Conservation (phyloP, 2,797 vertebrate genomes). For the Leptatherina wallacei region DNA sequence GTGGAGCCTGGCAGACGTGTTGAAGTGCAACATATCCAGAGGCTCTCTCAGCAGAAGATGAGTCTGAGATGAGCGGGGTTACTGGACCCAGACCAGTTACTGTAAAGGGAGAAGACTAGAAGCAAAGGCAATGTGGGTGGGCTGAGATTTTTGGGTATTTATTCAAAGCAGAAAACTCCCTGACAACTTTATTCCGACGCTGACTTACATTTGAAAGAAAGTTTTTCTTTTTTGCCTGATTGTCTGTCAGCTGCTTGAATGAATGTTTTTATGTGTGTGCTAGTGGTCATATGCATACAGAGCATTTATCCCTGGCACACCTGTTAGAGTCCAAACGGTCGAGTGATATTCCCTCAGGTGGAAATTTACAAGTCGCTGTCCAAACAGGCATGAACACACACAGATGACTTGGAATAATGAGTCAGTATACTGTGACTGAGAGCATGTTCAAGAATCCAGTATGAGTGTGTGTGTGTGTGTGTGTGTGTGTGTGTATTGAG, state of each 20-base stretch:
- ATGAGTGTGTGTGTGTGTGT: slow-evolving; percentile 33
- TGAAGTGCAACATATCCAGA: slow-evolving; percentile 40
- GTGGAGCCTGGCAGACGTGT: slow-evolving; percentile 56
- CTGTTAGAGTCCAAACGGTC: slow-evolving; percentile 47
- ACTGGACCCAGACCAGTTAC: slow-evolving; percentile 50
- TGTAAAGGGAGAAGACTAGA: slow-evolving; percentile 23
- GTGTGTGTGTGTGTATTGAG: slow-evolving; percentile 29
- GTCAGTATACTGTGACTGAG: slow-evolving; percentile 9
- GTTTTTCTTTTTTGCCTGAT: slow-evolving; percentile 26
- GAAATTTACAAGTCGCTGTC: slow-evolving; percentile 43
- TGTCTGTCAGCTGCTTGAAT: too few relatives aligned
- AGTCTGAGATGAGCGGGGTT: slow-evolving; percentile 30
- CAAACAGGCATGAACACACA: slow-evolving; percentile 39
- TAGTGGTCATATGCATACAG: slow-evolving; percentile 30
- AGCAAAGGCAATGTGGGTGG: slow-evolving; percentile 65
- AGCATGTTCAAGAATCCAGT: slow-evolving; percentile 3
- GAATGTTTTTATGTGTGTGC: slow-evolving; percentile 8
- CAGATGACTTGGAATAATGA: slow-evolving; percentile 15
- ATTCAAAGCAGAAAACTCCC: slow-evolving; percentile 43
- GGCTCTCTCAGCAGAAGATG: slow-evolving; percentile 27
- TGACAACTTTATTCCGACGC: slow-evolving; percentile 46
- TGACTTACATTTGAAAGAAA: slow-evolving; percentile 33
- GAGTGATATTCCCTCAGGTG: slow-evolving; percentile 55
- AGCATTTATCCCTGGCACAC: slow-evolving; percentile 41
- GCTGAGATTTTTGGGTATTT: slow-evolving; percentile 56